Conservation (phyloP, 1,140 invertebrate species). For the Drosophila parvula region DNA sequence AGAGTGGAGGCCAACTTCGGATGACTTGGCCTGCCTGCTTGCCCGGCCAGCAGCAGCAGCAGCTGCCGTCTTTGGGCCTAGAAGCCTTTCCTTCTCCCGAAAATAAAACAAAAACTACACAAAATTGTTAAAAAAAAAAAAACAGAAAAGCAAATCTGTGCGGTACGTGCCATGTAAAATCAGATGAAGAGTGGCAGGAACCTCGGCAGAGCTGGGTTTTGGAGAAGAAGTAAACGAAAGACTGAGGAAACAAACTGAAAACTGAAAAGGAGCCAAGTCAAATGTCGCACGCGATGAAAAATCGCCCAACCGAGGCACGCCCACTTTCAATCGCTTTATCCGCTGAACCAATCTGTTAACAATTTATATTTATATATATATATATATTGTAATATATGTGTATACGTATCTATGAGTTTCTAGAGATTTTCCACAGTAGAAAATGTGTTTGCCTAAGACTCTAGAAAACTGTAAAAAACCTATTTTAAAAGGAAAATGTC, state of each 20-base stretch:
- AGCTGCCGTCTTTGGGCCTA: constrained; percentile 49
- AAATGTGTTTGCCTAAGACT: background rate
- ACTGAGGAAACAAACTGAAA: constrained; percentile 17
- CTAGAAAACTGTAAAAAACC: background rate
- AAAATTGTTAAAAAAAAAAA: constrained; percentile 17
- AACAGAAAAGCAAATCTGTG: constrained; percentile 61
- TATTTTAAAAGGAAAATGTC: background rate
- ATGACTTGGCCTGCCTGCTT: constrained; percentile 40
- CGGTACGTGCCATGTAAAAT: constrained; percentile 64
- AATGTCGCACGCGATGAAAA: constrained; percentile 42
- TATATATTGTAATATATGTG: background rate
- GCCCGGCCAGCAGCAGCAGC: constrained; percentile 15
- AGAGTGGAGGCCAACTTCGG: constrained; percentile 42
- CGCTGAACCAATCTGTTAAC: constrained; percentile 6
- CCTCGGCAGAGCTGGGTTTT: background rate
- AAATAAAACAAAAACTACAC: constrained; percentile 36
- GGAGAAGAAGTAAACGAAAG: background rate
- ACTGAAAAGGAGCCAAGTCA: constrained; percentile 24
- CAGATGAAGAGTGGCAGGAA: constrained; percentile 37
- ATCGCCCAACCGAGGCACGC: constrained; percentile 17
- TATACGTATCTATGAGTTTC: background rate
- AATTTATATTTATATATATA: constrained; percentile 6
- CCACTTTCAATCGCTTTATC: constrained; percentile 32
- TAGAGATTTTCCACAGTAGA: background rate
- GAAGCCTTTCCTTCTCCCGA: constrained; percentile 54